Base-by-base conservation (phyloP, 2,888 invertebrate species). In the Spilarctia lutea region DNA sequence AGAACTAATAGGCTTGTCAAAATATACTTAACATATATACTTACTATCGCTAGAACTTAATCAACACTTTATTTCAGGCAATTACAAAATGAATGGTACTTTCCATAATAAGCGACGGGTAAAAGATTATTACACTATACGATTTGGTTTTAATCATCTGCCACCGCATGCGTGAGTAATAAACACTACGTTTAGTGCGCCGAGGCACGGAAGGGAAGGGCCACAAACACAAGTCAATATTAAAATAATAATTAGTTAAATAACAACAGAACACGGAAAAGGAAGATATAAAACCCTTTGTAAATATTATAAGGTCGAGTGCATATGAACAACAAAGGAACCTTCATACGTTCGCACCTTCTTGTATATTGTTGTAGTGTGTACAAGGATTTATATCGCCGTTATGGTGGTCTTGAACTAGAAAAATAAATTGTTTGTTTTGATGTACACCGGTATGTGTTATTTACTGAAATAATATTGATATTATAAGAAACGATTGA, bases 271-370 rank as follows among this genome's bases (percentile, higher is more conserved):
- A 76, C 79, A 75, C 79, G 83, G 84, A 82, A 82, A 84, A 76
- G 80, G 84, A 84, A 83, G 78, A 71, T 69, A 83, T 80, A 68
- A 76, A 71, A 78, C 82, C 84, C 83, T 81, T 77, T 69, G 69
- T 81, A 78, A 77, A 72, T 65, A 73, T 68, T 39, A 71, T 79
- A 76, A 84, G 85, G 84, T 85, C 85, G 84, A 83, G 78, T 78
- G 78, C 83, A 79, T 78, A 83, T 75, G 48, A 75, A 80, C 84
- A 75, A 82, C 60, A 65, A 79, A 27, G 63, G 71, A 77, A 82
- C 84, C 84, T 84, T 85, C 83, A 68, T 68, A 72, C 71, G 74
- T 74, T 72, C 77, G 45, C 75, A 73, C 78, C 76, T 80, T 71
- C 63, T 13, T 74, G 73, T 78, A 42, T 71, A 30, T 48, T 71